Percentiles rank a stretch among this genome's conserved stretches.
Evolutionary conservation across 2,113 vertebrate species (phyloP).

Genomic region (Verasper variegatus): DNA sequence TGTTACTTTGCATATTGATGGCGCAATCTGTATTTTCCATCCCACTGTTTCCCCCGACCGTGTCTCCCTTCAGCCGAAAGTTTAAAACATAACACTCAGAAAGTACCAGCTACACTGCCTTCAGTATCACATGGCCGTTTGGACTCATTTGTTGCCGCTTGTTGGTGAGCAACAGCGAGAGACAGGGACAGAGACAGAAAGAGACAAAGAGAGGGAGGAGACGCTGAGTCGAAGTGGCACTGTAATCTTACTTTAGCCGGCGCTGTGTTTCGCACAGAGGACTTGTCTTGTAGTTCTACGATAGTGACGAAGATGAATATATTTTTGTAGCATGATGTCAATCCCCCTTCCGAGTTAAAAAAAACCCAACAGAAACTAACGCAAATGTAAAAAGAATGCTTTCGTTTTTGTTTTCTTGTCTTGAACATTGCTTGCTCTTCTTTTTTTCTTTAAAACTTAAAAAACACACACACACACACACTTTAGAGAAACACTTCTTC

Average conservation of each 20-base stretch:
- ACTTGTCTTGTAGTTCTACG: constrained; percentile 75
- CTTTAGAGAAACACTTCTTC: constrained; percentile 48
- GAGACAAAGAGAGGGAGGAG: constrained; percentile 54
- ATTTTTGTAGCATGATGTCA: constrained; percentile 85
- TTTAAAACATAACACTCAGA: constrained; percentile 84
- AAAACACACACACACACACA: constrained; percentile 4
- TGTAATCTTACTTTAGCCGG: constrained; percentile 70
- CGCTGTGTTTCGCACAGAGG: constrained; percentile 72
- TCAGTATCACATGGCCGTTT: constrained; percentile 80
- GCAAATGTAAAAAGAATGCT: constrained; percentile 53
- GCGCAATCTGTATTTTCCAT: constrained; percentile 54
- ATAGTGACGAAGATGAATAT: constrained; percentile 76
- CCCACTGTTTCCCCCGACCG: constrained; percentile 52
- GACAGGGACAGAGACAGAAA: constrained; percentile 60
- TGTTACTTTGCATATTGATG: constrained; percentile 61
- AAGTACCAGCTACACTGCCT: constrained; percentile 88
- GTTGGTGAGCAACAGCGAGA: constrained; percentile 68
- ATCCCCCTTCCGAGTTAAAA: constrained; percentile 74
- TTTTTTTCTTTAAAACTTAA: constrained; percentile 34
- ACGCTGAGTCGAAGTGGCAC: constrained; percentile 58
- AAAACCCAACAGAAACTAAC: constrained; percentile 64
- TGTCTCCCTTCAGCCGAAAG: constrained; percentile 58
- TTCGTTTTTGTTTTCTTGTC: constrained; percentile 57
- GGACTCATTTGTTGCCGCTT: constrained; percentile 78
- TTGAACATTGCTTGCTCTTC: constrained; percentile 63